phyloP scores from a whole-genome alignment of 1,140 invertebrate species.

The Muscidifurax raptorellus region DNA sequence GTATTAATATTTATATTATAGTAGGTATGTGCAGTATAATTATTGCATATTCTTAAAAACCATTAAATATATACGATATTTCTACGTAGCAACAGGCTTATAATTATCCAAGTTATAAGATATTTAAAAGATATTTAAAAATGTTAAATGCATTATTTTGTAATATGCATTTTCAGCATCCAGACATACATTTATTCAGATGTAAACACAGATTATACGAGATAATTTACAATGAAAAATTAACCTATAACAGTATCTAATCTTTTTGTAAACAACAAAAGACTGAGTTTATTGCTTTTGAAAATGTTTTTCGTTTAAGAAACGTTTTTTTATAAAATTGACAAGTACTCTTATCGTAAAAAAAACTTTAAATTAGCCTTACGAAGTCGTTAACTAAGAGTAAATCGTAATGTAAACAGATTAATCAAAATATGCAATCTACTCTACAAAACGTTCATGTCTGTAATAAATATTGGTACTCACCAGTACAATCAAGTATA shows the following conservation, averaged over 20 bases:
- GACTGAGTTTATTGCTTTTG: slow-evolving; percentile 22
- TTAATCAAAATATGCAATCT: not conserved
- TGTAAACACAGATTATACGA: not conserved
- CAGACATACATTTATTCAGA: not conserved
- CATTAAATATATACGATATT: too few relatives aligned
- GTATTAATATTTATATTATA: not conserved
- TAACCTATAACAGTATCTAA: slow-evolving; percentile 36
- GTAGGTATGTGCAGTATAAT: not conserved
- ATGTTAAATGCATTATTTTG: not conserved
- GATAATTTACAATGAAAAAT: slow-evolving; percentile 38
- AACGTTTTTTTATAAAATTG: not conserved
- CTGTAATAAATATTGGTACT: not conserved
- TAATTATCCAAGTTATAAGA: too few relatives aligned
- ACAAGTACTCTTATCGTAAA: too few relatives aligned
- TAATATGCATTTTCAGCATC: not conserved
- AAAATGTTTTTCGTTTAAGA: not conserved
- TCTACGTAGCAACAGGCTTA: too few relatives aligned
- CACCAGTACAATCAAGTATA: slow-evolving; percentile 44
- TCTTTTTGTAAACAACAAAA: slow-evolving; percentile 9
- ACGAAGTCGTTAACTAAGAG: not conserved
- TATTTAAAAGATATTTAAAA: too few relatives aligned
- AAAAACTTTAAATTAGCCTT: not conserved
- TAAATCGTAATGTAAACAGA: not conserved
- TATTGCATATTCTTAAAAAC: too few relatives aligned
- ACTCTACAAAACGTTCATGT: not conserved